Base-by-base conservation (phyloP, 2,113 vertebrate species). In the Atlantisia rogersi region DNA sequence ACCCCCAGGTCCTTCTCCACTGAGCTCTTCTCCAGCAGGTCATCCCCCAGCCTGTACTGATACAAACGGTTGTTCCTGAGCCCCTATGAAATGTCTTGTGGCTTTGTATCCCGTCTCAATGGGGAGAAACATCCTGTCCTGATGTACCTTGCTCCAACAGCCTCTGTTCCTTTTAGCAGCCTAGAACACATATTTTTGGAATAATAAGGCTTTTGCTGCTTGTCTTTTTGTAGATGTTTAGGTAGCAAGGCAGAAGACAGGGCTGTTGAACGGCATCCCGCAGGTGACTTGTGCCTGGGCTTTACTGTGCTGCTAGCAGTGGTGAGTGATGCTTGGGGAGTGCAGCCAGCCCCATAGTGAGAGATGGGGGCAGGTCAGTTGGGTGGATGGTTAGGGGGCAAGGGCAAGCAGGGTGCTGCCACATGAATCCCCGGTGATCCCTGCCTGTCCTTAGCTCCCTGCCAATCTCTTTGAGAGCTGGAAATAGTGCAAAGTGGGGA, bases 361-460 rank as follows among this genome's bases (percentile, higher is more conserved):
- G 67, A 11, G 3, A 2, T 4, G 18, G 32, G 48, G 20, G 21
- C 50, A 56, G 15, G 39, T 52, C 1, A 2, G 10, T 13, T n/a
- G 44, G 0, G 0, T 15, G 42, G 28, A 9, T 58, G 50, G 15
- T 10, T 40, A n/a, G 53, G 58, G 15, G 24, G 28, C 0, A 2
- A 83, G 32, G 55, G 56, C 35, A 31, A 25, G 31, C 48, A 40
- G 28, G 37, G 55, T 48, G 44, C 52, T 63, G 62, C 55, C 15
- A 2, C 1, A 1, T 19, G 40, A 67, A 24, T 52, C 8, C 24
- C 13, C 0, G 3, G 37, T 5, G 15, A 55, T 39, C 63, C n/a
- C 15, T n/a, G 21, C 14, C 40, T 78, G 46, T 35, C 71, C 4
- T 50, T 75, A 82, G 13, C 52, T 94, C 29, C 40, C 28, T 63